Evolutionary conservation across 2,113 vertebrate species (phyloP).

Genomic region (Ciconia maguari): DNA sequence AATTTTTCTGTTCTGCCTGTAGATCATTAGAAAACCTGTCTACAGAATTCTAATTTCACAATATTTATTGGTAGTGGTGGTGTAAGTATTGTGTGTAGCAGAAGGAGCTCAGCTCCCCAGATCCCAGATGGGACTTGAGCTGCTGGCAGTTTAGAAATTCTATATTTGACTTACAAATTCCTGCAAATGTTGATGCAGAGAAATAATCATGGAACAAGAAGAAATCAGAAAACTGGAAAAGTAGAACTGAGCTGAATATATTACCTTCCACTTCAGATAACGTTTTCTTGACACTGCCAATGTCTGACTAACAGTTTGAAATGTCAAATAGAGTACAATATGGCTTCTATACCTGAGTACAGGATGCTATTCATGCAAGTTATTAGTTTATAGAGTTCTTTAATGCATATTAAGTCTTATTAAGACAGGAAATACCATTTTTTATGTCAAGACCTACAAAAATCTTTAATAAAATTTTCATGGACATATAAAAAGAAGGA

Average conservation of each 20-base stretch:
- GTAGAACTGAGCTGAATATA: background rate
- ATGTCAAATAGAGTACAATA: background rate
- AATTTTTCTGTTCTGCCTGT: constrained; percentile 30
- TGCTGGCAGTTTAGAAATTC: constrained; percentile 23
- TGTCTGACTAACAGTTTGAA: constrained; percentile 9
- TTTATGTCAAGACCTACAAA: background rate
- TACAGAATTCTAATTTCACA: constrained; percentile 39
- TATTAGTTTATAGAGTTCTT: background rate
- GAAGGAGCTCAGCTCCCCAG: constrained; percentile 60
- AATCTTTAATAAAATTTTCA: background rate
- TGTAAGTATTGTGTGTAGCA: constrained; percentile 18
- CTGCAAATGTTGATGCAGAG: constrained; percentile 31
- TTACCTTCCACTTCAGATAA: background rate
- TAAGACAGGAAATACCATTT: background rate
- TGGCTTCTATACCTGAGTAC: background rate
- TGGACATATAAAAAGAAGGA: background rate
- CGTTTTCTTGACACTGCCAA: background rate
- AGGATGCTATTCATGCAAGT: background rate
- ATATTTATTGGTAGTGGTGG: constrained; percentile 21
- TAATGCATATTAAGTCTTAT: background rate
- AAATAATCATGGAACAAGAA: constrained; percentile 20
- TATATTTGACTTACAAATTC: constrained; percentile 64
- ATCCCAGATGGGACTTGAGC: constrained; percentile 45
- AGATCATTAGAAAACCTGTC: constrained; percentile 23
- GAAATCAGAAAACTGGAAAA: constrained; percentile 19